Base-by-base conservation (phyloP, 2,888 invertebrate genomes). In the Nomada ferruginata region DNA sequence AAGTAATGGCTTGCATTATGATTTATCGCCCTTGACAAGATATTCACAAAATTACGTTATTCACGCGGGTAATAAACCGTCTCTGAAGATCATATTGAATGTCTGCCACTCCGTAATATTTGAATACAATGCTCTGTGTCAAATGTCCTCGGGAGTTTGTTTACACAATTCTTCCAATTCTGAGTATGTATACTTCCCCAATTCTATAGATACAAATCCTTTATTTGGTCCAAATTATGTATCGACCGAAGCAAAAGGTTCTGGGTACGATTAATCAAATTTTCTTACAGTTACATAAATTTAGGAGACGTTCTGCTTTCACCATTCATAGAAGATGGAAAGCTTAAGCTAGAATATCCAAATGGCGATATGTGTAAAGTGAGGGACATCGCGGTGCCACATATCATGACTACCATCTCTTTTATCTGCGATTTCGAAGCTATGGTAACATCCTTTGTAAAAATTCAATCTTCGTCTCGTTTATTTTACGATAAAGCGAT, bases 21-120 rank as follows among this genome's bases (percentile, higher is more conserved):
- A 93, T 85, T 74, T 93, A 3, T 89, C 85, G 63, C 52, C 84
- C 9, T 84, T 93, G 26, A 92, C 76, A 68, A 84, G 78, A 47
- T 81, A 79, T 70, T 88, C 91, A 0, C 85, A 90, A 9, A 93
- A 93, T 87, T 93, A 93, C 83, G 64, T 85, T 59, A 80, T 93
- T 52, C 71, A 15, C 13, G 72, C 85, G 5, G 82, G 81, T 73
- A 77, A 88, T 47, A 77, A 60, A 2, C 42, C 52, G 1, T 85
- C 75, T 4, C 23, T 70, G 1, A 76, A 73, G n/a, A 85, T 92
- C 53, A 89, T 92, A 76, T 76, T 93, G 18, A 93, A 93, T 83
- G 87, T 93, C 15, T 93, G 93, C 44, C 93, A 92, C 69, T 87
- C 90, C 13, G 72, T 92, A 20, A 89, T 93, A 70, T 91, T 87